Evolutionary conservation across 2,113 vertebrate genomes (phyloP), one percentile per base, ranked within the genome.

Genomic region (Empidonax alnorum): DNA sequence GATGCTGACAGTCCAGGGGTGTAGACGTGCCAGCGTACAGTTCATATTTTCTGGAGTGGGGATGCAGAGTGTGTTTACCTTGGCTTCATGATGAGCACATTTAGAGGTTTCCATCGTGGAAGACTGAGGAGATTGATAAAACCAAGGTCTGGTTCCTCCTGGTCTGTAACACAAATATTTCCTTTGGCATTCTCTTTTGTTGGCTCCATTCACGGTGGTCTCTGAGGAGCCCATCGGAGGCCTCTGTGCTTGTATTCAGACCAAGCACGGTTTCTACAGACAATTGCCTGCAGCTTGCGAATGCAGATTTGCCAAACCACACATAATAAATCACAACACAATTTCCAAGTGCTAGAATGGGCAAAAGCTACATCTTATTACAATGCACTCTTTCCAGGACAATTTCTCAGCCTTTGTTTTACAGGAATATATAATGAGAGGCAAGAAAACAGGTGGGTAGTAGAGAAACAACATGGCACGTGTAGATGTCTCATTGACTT

Each of bases 271-370:
- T 78, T 96, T 95, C 87, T 46, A 96, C 80, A 92, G 78, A 94
- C 87, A 94, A 78, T 92, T 76, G 84, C 85, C 92, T 92, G 85
- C 75, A 97, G 91, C 84, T 95, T 90, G 52, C 67, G 88, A 87
- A 91, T 83, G 61, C 71, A 58, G 85, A 83, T 96, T 95, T 88
- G 82, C 95, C 93, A 94, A 97, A 88, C 91, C 95, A 95, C 95
- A 94, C 47, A 6, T 81, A 68, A 87, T 92, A 94, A 97, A 96
- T 97, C 95, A 93, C 81, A 96, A 94, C 66, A 88, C 82, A 77
- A 84, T 97, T 97, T 97, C 87, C 67, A 82, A 92, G 84, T n/a
- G 42, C 77, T 89, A 89, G 75, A 85, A 85, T 0, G 16, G 55
- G 53, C 44, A 83, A 92, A 87, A 81, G 30, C 67, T 95, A n/a